phyloP scores from a whole-genome alignment of 2,113 vertebrate species.

The Cromileptes altivelis region DNA sequence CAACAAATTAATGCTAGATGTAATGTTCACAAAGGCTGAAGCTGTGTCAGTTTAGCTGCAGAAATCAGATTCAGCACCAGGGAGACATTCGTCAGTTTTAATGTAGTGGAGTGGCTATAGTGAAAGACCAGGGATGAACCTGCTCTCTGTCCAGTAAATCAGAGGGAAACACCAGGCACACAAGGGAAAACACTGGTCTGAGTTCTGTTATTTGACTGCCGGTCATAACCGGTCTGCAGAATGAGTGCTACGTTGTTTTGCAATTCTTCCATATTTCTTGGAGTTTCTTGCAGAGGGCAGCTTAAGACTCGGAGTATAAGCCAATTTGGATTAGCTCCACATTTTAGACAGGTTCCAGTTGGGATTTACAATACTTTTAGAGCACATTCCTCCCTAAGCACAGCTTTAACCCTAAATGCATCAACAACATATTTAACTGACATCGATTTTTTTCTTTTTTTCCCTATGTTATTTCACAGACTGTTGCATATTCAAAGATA shows the following conservation, averaged over 20 bases:
- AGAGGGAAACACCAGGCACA: constrained; percentile 33
- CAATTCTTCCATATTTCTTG: constrained; percentile 68
- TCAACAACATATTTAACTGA: constrained; percentile 67
- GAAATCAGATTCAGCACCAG: constrained; percentile 41
- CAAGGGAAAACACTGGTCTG: constrained; percentile 23
- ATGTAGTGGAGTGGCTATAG: constrained; percentile 31
- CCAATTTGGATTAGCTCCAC: constrained; percentile 81
- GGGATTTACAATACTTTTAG: constrained; percentile 73
- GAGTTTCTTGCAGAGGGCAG: constrained; percentile 67
- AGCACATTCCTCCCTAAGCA: constrained; percentile 67
- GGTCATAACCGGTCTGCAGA: constrained; percentile 40
- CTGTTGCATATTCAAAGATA: constrained; percentile 37
- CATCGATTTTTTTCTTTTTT: constrained; percentile 3
- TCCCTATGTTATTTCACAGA: constrained; percentile 33
- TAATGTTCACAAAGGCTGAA: constrained; percentile 8
- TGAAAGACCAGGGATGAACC: constrained; percentile 31
- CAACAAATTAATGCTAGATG: constrained; percentile 32
- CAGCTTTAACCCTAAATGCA: constrained; percentile 63
- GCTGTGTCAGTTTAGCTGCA: constrained; percentile 31
- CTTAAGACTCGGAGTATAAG: constrained; percentile 70
- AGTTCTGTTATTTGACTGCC: constrained; percentile 25
- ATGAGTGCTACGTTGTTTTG: constrained; percentile 57
- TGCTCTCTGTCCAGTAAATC: constrained; percentile 46
- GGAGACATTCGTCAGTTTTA: constrained; percentile 49
- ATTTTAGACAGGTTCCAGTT: constrained; percentile 78